Percentiles rank a stretch among this genome's conserved stretches.
phyloP scores from a whole-genome alignment of 2,888 invertebrate genomes.

The Tiliacea citrago region DNA sequence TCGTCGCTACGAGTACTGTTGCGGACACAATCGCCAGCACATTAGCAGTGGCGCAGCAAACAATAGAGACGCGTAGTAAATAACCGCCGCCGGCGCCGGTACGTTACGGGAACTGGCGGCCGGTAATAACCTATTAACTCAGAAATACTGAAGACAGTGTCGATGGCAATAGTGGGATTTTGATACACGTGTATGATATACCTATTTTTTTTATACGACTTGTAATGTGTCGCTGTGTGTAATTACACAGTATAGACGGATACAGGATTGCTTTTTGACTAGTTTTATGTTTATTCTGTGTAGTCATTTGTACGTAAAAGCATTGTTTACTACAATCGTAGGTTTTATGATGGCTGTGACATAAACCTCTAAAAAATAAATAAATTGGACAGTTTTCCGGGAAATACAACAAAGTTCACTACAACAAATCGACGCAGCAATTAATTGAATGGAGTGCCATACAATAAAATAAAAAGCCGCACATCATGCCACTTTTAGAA shows the following conservation, averaged over 20 bases:
- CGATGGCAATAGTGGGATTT: background rate
- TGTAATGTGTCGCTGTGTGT: background rate
- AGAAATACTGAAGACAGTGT: conserved; percentile 6
- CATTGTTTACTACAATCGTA: background rate
- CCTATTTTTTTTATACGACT: too few relatives aligned
- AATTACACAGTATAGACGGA: background rate
- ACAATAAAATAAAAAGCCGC: background rate
- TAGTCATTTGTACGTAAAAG: too few relatives aligned
- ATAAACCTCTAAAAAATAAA: background rate
- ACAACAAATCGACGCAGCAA: too few relatives aligned
- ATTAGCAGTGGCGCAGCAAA: conserved; percentile 27
- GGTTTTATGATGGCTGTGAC: background rate
- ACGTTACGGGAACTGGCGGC: conserved; percentile 18
- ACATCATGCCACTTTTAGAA: conserved; percentile 22
- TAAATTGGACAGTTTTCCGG: too few relatives aligned
- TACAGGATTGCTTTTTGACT: background rate
- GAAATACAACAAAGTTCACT: background rate
- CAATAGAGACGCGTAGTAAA: conserved; percentile 27
- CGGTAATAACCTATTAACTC: conserved; percentile 42
- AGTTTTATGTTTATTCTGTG: background rate
- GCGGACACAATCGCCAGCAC: conserved; percentile 16
- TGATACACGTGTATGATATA: background rate
- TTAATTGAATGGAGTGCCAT: background rate
- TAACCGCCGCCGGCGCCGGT: background rate
- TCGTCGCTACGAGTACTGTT: too few relatives aligned